Evolutionary conservation across 2,888 invertebrate genomes (phyloP), one percentile per base, ranked within the genome.

Genomic region (Amblyjoppa proteus): DNA sequence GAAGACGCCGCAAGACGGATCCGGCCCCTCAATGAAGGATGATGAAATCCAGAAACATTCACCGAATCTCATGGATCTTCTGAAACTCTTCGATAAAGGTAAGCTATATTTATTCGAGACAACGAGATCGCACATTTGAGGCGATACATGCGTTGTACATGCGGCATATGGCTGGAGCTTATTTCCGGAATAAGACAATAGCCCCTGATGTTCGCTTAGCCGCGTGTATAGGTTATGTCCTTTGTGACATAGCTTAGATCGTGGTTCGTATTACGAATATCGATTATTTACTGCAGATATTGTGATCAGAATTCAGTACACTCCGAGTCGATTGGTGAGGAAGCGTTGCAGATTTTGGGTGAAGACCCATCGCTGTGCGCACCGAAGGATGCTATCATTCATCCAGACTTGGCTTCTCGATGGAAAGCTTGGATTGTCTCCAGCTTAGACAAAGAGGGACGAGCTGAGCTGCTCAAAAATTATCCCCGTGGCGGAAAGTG

Each of bases 401-500:
- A 84, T 49, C 34, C 69, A 2, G 38, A 51, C 45, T 20, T 87
- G n/a, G 84, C 82, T 9, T 76, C 84, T 45, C 61, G 82, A 45
- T 84, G 81, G 79, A 79, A 76, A 61, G 31, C 76, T 31, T 82
- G 77, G 71, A 68, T 84, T 11, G n/a, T 6, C 31, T 66, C 70
- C 25, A 77, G 82, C 28, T 66, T 84, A 38, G 69, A 69, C 11
- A 78, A 84, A 69, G 79, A 83, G 2, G 20, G 0, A 51, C 69
- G 49, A 31, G n/a, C 41, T 3, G 51, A 53, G 31, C 38, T 69
- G 56, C 66, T 78, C 5, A 31, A 78, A 5, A 41, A 2, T 6
- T 83, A 81, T 51, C 34, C 86, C 7, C 51, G 83, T 1, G 64
- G 56, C 4, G 81, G 83, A 51, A 81, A 81, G 51, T 84, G 84